Base-by-base conservation (phyloP, 2,888 invertebrate species). In the Tricholauxania praeusta region DNA sequence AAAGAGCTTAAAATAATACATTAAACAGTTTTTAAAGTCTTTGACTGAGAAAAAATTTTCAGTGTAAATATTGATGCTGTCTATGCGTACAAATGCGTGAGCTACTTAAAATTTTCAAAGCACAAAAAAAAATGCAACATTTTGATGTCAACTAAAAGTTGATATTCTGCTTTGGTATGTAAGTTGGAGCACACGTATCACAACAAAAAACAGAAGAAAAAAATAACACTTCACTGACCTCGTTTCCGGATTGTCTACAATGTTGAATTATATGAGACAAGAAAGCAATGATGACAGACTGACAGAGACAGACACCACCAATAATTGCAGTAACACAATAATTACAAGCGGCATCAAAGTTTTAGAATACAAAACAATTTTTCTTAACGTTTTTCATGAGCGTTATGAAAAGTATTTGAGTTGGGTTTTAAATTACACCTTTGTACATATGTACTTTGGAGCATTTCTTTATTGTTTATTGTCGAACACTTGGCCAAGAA, bases 21-120 rank as follows among this genome's bases (percentile, higher is more conserved):
- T 22, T 22, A 22, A 22, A 22, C 22, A 22, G 22, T 22, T 22
- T 39, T 39, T 39, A 6, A 39, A 39, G 39, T 6, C 39, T 39
- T 10, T 39, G 39, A 39, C 39, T 10, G 39, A 39, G 5, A 39
- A 1, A 39, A 1, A 22, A 28, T 28, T 22, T 19, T 28, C 57
- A 28, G 57, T 57, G 22, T 22, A 15, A 28, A 2, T 28, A 57
- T 28, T 22, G 57, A 55, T 57, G 39, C 7, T 39, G 39, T 39
- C 39, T 39, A 28, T 28, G 57, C 57, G 57, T 57, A 28, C 22
- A 57, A 57, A 57, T 57, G 57, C 57, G 57, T 57, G 57, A 57
- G 28, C 57, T 57, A 57, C 57, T 57, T 57, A 39, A 57, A 57
- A 22, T 39, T 39, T 10, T 39, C 10, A 39, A 39, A 39, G 39